Conservation (phyloP, 2,113 vertebrate species). For the Tamias sibiricus region DNA sequence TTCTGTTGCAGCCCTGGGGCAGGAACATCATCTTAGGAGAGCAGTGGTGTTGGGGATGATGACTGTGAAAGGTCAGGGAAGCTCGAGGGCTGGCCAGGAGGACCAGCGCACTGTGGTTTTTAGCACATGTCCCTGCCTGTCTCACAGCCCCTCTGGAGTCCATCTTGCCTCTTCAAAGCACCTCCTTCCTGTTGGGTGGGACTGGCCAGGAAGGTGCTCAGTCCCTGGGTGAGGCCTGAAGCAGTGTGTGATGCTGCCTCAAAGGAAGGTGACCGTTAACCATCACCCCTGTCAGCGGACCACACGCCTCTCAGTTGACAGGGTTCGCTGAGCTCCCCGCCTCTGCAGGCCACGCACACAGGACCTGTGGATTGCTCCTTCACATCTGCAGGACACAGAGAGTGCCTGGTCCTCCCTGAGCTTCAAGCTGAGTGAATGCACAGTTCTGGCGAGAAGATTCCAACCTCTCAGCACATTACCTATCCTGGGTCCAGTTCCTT, state of each 20-base stretch:
- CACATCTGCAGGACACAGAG: fast-evolving
- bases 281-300: background rate
- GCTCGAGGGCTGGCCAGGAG: no score
- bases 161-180: fast-evolving
- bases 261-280: background rate
- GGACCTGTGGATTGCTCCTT: fast-evolving
- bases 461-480: fast-evolving
- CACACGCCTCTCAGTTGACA: background rate
- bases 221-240: background rate
- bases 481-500: background rate
- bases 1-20: background rate
- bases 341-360: fast-evolving
- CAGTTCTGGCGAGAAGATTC: background rate
- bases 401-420: no score
- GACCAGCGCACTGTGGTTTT: fast-evolving
- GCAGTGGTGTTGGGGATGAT: fast-evolving
- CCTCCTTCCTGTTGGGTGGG: fast-evolving
- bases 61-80: background rate
- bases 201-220: background rate
- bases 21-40: background rate
- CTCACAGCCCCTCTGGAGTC: background rate
- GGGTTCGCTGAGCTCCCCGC: no score
- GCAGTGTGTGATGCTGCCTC: background rate
- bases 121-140: background rate
- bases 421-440: background rate